phyloP scores from a whole-genome alignment of 1,140 invertebrate genomes.

The Drosophila trapezifrons region DNA sequence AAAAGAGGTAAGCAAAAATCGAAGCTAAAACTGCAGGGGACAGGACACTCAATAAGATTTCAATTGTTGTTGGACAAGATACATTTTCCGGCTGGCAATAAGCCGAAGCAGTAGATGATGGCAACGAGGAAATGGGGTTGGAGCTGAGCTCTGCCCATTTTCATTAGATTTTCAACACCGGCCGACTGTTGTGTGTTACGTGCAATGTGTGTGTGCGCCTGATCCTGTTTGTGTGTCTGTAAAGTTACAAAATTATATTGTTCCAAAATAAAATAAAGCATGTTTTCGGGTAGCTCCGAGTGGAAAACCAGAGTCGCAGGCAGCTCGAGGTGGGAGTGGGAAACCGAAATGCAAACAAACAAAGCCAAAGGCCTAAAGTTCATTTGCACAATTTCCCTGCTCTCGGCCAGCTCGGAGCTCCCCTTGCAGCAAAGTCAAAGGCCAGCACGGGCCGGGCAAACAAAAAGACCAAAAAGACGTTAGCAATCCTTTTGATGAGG shows the following conservation, averaged over 20 bases:
- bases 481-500: slow-evolving; percentile 82
- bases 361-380: slow-evolving; percentile 81
- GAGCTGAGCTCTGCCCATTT: slow-evolving; percentile 53
- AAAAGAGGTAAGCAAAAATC: slow-evolving; percentile 56
- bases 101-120: slow-evolving; percentile 8
- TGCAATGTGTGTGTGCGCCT: slow-evolving; percentile 4
- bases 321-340: slow-evolving; percentile 23
- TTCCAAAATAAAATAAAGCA: slow-evolving; percentile 77
- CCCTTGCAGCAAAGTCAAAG: slow-evolving; percentile 70
- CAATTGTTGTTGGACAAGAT: slow-evolving; percentile 61
- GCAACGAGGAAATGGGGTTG: not conserved
- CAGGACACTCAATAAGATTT: slow-evolving; percentile 68
- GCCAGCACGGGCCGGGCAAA: slow-evolving; percentile 66
- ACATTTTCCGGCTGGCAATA: slow-evolving; percentile 15
- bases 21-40: slow-evolving; percentile 40
- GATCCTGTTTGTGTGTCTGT: slow-evolving; percentile 34
- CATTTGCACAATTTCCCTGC: slow-evolving; percentile 76
- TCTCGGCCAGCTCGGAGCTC: slow-evolving; percentile 23
- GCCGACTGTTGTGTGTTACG: slow-evolving; percentile 11
- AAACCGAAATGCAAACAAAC: slow-evolving; percentile 81
- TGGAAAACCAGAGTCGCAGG: slow-evolving; percentile 18
- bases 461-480: slow-evolving; percentile 83
- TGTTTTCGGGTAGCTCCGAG: slow-evolving; percentile 58
- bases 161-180: slow-evolving; percentile 71
- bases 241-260: slow-evolving; percentile 82